Conservation (phyloP, 2,888 invertebrate species). For the Sphinx pinastri region DNA sequence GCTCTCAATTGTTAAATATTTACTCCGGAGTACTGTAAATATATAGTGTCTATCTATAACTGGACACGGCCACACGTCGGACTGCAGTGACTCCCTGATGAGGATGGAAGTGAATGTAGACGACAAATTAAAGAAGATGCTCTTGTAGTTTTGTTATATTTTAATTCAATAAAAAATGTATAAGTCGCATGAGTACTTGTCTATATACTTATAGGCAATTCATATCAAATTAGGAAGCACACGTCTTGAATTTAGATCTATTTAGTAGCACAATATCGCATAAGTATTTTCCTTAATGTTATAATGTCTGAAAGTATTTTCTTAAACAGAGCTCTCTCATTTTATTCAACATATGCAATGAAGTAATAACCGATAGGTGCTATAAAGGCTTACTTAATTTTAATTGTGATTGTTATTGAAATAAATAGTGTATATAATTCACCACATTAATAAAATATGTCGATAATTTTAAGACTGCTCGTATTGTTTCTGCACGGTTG, state of each 20-base stretch:
- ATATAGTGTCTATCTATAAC: too few relatives aligned
- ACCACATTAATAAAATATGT: constrained; percentile 44
- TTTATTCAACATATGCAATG: constrained; percentile 5
- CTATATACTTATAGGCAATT: neutral
- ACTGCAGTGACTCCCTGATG: too few relatives aligned
- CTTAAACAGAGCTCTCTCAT: constrained; percentile 2
- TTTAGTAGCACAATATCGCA: neutral
- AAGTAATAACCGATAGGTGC: constrained; percentile 63
- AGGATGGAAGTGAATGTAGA: too few relatives aligned
- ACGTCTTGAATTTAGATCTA: neutral
- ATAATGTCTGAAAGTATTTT: neutral
- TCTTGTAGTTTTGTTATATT: too few relatives aligned
- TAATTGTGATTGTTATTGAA: constrained; percentile 26
- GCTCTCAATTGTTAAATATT: too few relatives aligned
- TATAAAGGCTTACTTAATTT: constrained; percentile 74
- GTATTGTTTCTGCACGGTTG: constrained; percentile 16
- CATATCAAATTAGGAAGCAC: neutral
- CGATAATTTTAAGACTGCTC: constrained; percentile 35
- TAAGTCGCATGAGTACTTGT: too few relatives aligned
- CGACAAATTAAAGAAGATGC: too few relatives aligned
- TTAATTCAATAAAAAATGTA: too few relatives aligned
- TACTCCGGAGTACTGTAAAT: too few relatives aligned
- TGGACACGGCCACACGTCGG: too few relatives aligned
- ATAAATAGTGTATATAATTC: constrained; percentile 53
- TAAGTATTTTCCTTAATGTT: neutral